Conservation (phyloP, 2,113 vertebrate species). For the Austrofundulus limnaeus region DNA sequence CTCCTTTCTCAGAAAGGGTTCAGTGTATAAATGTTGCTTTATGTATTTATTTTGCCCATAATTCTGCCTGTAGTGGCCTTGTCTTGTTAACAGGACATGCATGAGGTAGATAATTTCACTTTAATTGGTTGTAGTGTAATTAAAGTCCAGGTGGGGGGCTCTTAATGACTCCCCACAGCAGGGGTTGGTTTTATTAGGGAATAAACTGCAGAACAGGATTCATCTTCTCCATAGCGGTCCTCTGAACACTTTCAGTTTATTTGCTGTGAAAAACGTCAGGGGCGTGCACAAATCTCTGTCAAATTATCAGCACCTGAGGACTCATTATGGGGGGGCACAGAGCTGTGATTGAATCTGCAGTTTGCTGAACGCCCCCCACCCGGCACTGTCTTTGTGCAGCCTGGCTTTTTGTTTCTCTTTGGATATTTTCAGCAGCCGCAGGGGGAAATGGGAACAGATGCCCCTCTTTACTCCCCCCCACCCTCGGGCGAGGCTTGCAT, state of each 20-base stretch:
- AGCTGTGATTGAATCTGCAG: background rate
- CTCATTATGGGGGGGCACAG: background rate
- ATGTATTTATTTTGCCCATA: slow-evolving; percentile 1
- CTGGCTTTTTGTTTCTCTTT: slow-evolving; percentile 41
- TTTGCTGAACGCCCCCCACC: slow-evolving; percentile 27
- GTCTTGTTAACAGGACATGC: background rate
- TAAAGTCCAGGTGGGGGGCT: slow-evolving; percentile 22
- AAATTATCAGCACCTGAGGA: slow-evolving; percentile 3
- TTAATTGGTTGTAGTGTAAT: slow-evolving; percentile 22
- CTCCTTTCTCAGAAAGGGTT: background rate
- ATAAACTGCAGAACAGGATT: background rate
- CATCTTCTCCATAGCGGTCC: slow-evolving; percentile 11
- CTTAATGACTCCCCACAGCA: slow-evolving; percentile 35
- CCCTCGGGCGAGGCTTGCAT: slow-evolving; percentile 38
- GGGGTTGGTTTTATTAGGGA: slow-evolving; percentile 3
- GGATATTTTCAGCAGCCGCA: slow-evolving; percentile 73
- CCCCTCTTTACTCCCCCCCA: slow-evolving; percentile 33
- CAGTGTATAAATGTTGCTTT: too few species aligned
- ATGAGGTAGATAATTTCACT: slow-evolving; percentile 15
- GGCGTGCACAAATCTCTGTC: background rate
- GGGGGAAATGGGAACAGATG: slow-evolving; percentile 69
- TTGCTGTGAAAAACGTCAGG: background rate
- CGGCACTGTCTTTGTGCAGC: slow-evolving; percentile 37
- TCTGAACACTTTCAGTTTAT: background rate
- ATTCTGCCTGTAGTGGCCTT: background rate